Conservation (phyloP, 2,888 invertebrate species). For the Tipula vernalis region DNA sequence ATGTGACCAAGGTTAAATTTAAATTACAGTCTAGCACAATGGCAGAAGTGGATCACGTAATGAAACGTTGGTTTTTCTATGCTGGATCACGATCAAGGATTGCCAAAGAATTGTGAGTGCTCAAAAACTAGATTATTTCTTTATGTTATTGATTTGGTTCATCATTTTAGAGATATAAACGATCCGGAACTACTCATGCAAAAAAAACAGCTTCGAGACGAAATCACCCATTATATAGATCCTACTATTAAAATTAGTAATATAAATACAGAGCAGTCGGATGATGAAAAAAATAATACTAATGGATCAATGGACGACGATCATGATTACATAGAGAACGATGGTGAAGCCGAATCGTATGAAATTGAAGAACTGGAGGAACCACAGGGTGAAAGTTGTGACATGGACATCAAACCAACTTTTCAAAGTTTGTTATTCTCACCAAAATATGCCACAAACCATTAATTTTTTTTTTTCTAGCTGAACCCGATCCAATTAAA, state of each 20-base stretch:
- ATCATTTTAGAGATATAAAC: neutral
- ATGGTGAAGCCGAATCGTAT: neutral
- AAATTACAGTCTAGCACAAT: neutral
- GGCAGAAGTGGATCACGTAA: neutral
- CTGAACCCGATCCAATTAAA: neutral
- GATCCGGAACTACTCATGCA: neutral
- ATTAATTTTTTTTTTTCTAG: neutral
- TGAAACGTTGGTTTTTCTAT: constrained; percentile 5
- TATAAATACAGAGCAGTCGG: neutral
- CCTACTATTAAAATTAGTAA: neutral
- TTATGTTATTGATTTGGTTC: neutral
- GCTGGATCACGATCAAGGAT: neutral
- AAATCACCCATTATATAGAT: neutral
- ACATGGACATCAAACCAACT: neutral
- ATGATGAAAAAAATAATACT: neutral
- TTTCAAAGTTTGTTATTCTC: neutral
- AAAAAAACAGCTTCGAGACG: neutral
- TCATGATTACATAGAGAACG: neutral
- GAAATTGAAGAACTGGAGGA: neutral
- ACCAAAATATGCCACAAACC: neutral
- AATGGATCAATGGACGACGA: neutral
- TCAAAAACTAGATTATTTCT: neutral
- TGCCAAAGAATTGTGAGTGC: neutral
- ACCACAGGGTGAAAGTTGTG: neutral
- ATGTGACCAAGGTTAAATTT: neutral